Base-by-base conservation (phyloP, 2,113 vertebrate species). In the Phyllopteryx taeniolatus region DNA sequence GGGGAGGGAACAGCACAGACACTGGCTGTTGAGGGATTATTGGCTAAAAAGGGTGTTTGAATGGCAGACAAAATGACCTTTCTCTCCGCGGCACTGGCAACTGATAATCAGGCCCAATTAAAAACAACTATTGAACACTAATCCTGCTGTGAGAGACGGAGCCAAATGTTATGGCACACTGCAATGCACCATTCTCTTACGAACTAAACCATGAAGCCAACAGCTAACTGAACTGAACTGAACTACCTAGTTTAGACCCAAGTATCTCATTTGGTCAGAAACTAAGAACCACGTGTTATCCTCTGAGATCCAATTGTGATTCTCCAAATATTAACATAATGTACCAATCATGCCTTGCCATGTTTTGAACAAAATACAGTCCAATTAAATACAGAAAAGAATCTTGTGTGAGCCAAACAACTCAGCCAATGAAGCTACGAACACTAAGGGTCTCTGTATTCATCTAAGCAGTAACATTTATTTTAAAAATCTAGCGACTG, bases 51-150 rank as follows among this genome's bases (percentile, higher is more conserved):
- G 78, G 81, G 76, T 83, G 83, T 89, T 79, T 88, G 81, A 85
- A 75, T 65, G 9, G 81, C 83, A 83, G 82, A 88, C 79, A 62
- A 80, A 68, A 71, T 87, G 89, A 91, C 86, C 86, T 88, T 86
- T 87, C 82, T 75, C 80, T 84, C 64, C 76, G 77, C 81, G 70
- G 75, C 70, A 72, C 76, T 78, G 79, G 80, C 78, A 83, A 88
- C 73, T 78, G 78, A 71, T 85, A 88, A 91, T 90, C 83, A 90
- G 84, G 87, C 79, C 74, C 86, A 91, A 91, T 92, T 91, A 89
- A 82, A 75, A 80, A 84, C 78, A 75, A 76, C 83, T 84, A 85
- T 86, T 80, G 85, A 83, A 83, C 79, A 78, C 79, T 91, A 91
- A 92, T 92, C 86, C 84, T 85, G 86, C 83, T 84, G 78, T 79